Evolutionary conservation across 2,113 vertebrate genomes (phyloP).

Genomic region (Bubalus kerabau): DNA sequence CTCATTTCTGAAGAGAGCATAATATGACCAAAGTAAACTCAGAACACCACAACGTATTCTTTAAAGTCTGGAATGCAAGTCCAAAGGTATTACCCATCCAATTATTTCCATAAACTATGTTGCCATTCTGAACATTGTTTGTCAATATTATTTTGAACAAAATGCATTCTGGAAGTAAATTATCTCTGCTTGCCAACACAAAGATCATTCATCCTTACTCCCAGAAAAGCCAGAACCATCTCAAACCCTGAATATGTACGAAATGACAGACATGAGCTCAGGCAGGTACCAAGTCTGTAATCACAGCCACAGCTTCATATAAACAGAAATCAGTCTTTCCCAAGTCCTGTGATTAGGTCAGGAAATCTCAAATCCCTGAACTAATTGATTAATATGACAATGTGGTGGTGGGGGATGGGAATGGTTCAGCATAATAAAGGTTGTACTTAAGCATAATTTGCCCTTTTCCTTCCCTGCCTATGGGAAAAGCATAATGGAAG

Average conservation of each 20-base stretch:
- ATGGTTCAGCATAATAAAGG: not conserved
- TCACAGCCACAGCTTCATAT: slow-evolving; percentile 42
- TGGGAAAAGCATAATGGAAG: slow-evolving; percentile 58
- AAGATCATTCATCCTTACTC: not conserved
- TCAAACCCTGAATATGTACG: not conserved
- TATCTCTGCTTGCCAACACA: not conserved
- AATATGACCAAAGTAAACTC: not conserved
- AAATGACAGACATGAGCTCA: slow-evolving; percentile 22
- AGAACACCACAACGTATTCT: not conserved
- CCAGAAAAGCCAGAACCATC: not conserved
- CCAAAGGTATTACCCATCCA: not conserved
- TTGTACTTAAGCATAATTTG: slow-evolving; percentile 61
- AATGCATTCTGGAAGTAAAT: not conserved
- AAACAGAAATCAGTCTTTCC: slow-evolving; percentile 65
- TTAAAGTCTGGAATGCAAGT: not conserved
- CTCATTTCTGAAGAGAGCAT: not conserved
- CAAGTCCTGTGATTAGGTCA: slow-evolving; percentile 67
- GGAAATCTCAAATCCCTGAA: slow-evolving; percentile 67
- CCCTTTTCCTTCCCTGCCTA: slow-evolving; percentile 33
- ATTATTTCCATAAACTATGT: not conserved
- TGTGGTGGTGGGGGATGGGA: not conserved
- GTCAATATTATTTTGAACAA: not conserved
- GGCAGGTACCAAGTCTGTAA: slow-evolving; percentile 33
- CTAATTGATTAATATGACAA: slow-evolving; percentile 60
- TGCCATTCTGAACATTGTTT: not conserved